Base-by-base conservation (phyloP, 2,888 invertebrate genomes). In the Serrognathus titanus region DNA sequence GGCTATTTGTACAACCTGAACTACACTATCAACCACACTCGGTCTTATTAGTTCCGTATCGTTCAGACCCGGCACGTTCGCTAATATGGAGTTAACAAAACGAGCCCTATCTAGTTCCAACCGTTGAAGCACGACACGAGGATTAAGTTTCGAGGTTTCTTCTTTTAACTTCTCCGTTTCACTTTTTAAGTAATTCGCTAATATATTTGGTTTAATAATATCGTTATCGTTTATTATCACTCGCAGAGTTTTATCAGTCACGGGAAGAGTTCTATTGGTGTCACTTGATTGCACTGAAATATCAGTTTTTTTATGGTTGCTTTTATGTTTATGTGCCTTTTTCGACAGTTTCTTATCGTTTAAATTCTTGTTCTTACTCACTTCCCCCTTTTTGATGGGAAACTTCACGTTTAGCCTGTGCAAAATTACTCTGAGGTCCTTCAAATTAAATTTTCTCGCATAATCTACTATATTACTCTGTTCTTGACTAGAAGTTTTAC, bases 11-110 rank as follows among this genome's bases (percentile, higher is more conserved):
- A 78, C 77, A 1, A 78, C 77, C 63, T 78, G 76, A 6, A 78
- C 76, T 11, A 77, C 72, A 12, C 70, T 71, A 56, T 75, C 66
- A 3, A 73, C 71, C 68, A 78, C 72, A 66, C 78, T 58, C 1
- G 86, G 86, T 39, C 80, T 78, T 59, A 88, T 81, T 78, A 84
- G 83, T 59, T 85, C 84, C 46, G 82, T 75, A 47, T 82, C 80
- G 59, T 82, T 81, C 60, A 86, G 72, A 9, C 85, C 85, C 31
- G 84, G 83, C 2, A 84, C 78, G 55, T 79, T 79, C 50, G 80
- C 79, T 13, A 80, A 75, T 24, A 82, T 64, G 39, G 78, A 75
- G 48, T 75, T 75, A 40, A 73, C 75, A 45, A 58, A 53, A 63
- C 49, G 57, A 52, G 63, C 61, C 61, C 64, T 64, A 58, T 56